Evolutionary conservation across 2,888 invertebrate genomes (phyloP).

Genomic region (Phaedon cochleariae): DNA sequence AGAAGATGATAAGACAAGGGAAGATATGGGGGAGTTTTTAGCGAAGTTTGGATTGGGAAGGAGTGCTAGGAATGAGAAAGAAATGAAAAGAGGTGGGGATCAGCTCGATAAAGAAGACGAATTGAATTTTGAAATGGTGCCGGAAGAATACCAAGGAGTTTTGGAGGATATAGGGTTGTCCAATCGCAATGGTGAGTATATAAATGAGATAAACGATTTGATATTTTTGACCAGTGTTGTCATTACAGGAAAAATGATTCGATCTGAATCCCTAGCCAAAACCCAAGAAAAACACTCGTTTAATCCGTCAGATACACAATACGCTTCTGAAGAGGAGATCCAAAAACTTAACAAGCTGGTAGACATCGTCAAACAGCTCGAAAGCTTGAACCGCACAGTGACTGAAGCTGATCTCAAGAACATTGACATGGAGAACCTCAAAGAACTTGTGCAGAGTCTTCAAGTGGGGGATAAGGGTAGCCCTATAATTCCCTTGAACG

Average conservation of each 20-base stretch:
- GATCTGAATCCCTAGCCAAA: slow-evolving; percentile 22
- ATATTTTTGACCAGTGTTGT: slow-evolving; percentile 10
- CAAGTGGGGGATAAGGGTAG: slow-evolving; percentile 34
- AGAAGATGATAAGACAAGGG: slow-evolving; percentile 50
- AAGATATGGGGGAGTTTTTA: slow-evolving; percentile 57
- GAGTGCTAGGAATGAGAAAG: slow-evolving; percentile 45
- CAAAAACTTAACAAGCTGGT: slow-evolving; percentile 63
- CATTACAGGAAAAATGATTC: slow-evolving; percentile 31
- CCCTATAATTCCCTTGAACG: slow-evolving; percentile 50
- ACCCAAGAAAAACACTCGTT: slow-evolving; percentile 50
- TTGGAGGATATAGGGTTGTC: slow-evolving; percentile 57
- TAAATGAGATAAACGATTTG: too few relatives aligned
- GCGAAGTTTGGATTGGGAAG: slow-evolving; percentile 57
- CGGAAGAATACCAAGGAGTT: slow-evolving; percentile 54
- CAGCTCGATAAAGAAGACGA: too few relatives aligned
- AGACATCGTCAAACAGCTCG: slow-evolving; percentile 62
- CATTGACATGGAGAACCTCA: slow-evolving; percentile 57
- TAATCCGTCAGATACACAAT: slow-evolving; percentile 51
- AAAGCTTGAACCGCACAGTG: slow-evolving; percentile 59
- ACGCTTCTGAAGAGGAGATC: slow-evolving; percentile 64
- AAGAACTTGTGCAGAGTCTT: slow-evolving; percentile 54
- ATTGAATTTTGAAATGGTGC: slow-evolving; percentile 57
- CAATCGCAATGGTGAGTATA: slow-evolving; percentile 36
- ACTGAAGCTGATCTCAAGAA: slow-evolving; percentile 61
- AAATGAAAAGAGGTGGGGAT: slow-evolving; percentile 14